Conservation (phyloP, 2,888 invertebrate species). For the Dynastes hyllus region DNA sequence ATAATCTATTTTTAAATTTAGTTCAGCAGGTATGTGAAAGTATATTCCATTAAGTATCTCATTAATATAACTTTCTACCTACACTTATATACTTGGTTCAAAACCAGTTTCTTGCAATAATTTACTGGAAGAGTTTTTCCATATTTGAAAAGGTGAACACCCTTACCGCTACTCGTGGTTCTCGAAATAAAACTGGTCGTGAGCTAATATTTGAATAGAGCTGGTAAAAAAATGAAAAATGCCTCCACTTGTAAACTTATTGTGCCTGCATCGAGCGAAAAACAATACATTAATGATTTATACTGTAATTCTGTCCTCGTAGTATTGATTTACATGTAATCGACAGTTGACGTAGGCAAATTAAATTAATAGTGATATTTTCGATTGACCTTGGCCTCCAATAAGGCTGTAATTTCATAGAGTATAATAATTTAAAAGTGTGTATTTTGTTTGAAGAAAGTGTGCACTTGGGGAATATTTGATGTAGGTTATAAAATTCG, state of each 20-base stretch:
- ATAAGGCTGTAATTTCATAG: background rate
- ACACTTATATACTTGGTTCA: background rate
- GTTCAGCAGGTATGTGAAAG: conserved; percentile 24
- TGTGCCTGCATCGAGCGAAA: background rate
- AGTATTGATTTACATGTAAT: too few relatives aligned
- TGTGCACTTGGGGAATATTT: too few relatives aligned
- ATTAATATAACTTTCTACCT: conserved; percentile 26
- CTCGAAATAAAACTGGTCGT: conserved; percentile 2
- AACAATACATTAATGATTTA: background rate
- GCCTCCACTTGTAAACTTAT: background rate
- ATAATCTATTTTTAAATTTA: background rate
- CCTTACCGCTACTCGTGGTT: background rate
- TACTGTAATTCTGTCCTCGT: too few relatives aligned
- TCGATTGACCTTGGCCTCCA: background rate
- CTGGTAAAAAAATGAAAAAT: background rate
- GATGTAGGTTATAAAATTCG: too few relatives aligned
- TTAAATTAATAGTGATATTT: background rate
- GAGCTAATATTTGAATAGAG: conserved; percentile 15
- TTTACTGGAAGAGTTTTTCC: conserved; percentile 26
- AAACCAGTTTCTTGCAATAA: conserved; percentile 23
- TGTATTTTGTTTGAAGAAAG: too few relatives aligned
- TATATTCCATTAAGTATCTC: conserved; percentile 5
- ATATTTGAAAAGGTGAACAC: conserved; percentile 30
- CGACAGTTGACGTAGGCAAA: background rate
- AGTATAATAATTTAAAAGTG: too few relatives aligned